These are phyloP conservation scores for Ephestia elutella DNA, from an alignment of 1,140 invertebrate genomes.

Conservation along the genomic window DNA sequence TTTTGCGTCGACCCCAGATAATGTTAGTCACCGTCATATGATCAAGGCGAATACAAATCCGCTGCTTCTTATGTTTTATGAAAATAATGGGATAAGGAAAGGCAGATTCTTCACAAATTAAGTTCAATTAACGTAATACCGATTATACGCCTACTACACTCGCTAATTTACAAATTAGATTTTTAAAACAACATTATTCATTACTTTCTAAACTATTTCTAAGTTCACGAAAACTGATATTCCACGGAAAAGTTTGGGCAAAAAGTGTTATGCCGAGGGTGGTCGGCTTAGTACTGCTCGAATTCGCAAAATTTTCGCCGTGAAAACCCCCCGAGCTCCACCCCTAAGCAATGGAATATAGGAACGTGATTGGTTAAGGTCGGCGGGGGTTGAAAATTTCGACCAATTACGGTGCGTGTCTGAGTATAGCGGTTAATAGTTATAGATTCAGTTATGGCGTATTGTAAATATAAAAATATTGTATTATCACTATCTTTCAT, in stretches of 20 bases:
- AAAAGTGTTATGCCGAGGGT: slow-evolving; percentile 24
- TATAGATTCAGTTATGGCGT: slow-evolving; percentile 70
- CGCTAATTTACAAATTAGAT: background rate
- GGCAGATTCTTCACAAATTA: no score
- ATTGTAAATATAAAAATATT: slow-evolving; percentile 57
- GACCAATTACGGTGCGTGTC: slow-evolving; percentile 49
- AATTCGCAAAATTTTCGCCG: slow-evolving; percentile 43
- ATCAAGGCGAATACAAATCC: no score
- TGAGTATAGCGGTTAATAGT: slow-evolving; percentile 64
- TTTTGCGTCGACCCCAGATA: background rate
- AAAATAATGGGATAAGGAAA: no score
- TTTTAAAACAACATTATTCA: slow-evolving; percentile 5
- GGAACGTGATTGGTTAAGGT: slow-evolving; percentile 49
- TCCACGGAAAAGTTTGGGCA: slow-evolving; percentile 19
- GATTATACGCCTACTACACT: no score
- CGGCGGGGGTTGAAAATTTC: slow-evolving; percentile 54
- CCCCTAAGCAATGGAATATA: slow-evolving; percentile 48
- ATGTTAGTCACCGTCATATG: no score
- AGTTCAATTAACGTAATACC: no score
- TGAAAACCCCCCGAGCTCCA: slow-evolving; percentile 67
- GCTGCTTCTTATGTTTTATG: no score
- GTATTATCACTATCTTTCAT: slow-evolving; percentile 46
- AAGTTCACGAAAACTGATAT: background rate
- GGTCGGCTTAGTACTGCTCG: slow-evolving; percentile 51
- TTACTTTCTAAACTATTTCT: slow-evolving; percentile 4